Conservation (phyloP, 2,797 vertebrate species). For the Fundulus diaphanus region DNA sequence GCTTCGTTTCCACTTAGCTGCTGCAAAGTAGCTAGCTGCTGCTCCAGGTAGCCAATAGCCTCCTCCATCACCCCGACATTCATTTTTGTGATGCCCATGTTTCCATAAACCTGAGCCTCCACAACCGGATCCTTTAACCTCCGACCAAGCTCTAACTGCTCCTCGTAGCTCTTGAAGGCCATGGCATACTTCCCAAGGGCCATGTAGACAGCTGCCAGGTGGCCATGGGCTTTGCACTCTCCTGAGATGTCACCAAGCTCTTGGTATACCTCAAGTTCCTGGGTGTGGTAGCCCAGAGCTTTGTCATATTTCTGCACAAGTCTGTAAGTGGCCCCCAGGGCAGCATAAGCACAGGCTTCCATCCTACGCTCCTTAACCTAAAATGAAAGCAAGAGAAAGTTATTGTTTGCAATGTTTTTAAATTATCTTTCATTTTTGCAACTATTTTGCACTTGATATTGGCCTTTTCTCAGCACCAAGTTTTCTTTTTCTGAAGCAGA, state of each 20-base stretch:
- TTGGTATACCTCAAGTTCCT: slow-evolving; percentile 91
- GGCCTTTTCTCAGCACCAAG: background rate
- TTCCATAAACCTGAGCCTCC: slow-evolving; percentile 97
- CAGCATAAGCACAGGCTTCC: slow-evolving; percentile 87
- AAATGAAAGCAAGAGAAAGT: slow-evolving; percentile 45
- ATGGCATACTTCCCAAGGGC: slow-evolving; percentile 95
- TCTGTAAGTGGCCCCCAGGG: slow-evolving; percentile 93
- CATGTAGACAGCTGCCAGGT: slow-evolving; percentile 97
- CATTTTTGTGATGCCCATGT: slow-evolving; percentile 99
- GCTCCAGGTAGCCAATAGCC: slow-evolving; percentile 97
- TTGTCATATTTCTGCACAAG: slow-evolving; percentile 87
- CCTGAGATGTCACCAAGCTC: slow-evolving; percentile 90
- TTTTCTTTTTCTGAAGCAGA: background rate
- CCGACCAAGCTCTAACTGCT: slow-evolving; percentile 93
- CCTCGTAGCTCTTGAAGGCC: slow-evolving; percentile 97
- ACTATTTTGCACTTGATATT: background rate
- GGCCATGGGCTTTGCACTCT: slow-evolving; percentile 95
- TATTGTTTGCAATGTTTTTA: background rate
- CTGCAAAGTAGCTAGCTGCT: slow-evolving; percentile 96
- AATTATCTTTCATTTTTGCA: background rate
- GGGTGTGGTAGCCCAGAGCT: slow-evolving; percentile 95
- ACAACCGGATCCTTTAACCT: slow-evolving; percentile 89
- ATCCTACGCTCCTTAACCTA: slow-evolving; percentile 80
- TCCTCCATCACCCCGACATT: slow-evolving; percentile 98
- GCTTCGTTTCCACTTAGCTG: slow-evolving; percentile 94